phyloP scores from a whole-genome alignment of 2,888 invertebrate species.

The Malthinus seriepunctatus region DNA sequence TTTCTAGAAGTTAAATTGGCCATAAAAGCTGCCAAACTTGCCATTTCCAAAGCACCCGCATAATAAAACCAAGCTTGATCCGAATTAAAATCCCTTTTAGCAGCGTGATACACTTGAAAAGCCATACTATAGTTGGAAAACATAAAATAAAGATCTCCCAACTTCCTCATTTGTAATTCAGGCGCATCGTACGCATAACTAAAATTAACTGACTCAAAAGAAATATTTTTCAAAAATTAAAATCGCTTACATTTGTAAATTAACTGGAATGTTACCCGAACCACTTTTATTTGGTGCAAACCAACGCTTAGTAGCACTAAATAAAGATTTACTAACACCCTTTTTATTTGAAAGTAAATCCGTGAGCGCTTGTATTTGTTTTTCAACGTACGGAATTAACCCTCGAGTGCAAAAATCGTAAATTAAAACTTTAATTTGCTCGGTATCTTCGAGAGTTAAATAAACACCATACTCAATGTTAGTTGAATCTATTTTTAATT shows the following conservation, averaged over 20 bases:
- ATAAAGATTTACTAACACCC: constrained; percentile 88
- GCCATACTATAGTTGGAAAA: constrained; percentile 92
- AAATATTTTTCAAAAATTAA: constrained; percentile 7
- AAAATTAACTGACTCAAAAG: constrained; percentile 40
- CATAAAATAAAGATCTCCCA: constrained; percentile 96
- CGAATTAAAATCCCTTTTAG: constrained; percentile 96
- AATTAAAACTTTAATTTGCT: constrained; percentile 80
- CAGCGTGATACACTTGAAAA: constrained; percentile 91
- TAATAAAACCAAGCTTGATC: constrained; percentile 98
- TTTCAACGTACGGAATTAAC: constrained; percentile 89
- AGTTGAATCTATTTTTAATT: not conserved
- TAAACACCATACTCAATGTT: constrained; percentile 69
- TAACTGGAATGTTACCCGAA: constrained; percentile 68
- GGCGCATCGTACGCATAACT: constrained; percentile 83
- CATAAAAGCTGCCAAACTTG: constrained; percentile 90
- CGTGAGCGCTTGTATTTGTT: constrained; percentile 77
- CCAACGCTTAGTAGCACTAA: constrained; percentile 95
- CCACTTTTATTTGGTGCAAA: constrained; percentile 90
- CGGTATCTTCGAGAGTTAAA: constrained; percentile 81
- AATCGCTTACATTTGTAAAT: constrained; percentile 77
- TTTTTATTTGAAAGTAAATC: constrained; percentile 85
- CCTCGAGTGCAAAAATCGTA: constrained; percentile 86
- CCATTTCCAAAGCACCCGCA: constrained; percentile 97
- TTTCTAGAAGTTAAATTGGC: constrained; percentile 76
- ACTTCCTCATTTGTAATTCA: constrained; percentile 88